A percentile compares a stretch with the other conserved stretches of the same genome.
These are phyloP conservation scores for Ictalurus punctatus DNA, from an alignment of 2,113 vertebrate genomes.

Conservation along the genomic window DNA sequence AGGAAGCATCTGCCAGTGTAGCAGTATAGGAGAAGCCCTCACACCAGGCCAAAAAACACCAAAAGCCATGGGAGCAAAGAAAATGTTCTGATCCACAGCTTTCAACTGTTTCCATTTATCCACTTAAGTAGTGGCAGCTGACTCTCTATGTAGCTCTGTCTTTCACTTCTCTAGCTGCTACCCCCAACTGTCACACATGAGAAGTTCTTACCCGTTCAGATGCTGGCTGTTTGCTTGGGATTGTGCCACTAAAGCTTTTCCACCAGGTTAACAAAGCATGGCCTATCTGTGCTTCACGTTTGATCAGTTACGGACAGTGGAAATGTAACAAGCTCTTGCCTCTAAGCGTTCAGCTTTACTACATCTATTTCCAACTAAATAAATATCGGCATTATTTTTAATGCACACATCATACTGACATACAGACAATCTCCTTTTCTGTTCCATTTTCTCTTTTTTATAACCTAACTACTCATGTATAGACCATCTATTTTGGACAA, in stretches of 20 bases:
- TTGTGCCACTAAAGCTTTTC: constrained; percentile 1
- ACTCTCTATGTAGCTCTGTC: constrained; percentile 8
- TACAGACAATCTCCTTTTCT: neutral
- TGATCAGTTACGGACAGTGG: neutral
- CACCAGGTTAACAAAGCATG: constrained; percentile 1
- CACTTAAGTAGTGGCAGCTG: constrained; percentile 56
- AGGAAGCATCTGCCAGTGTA: constrained; percentile 67
- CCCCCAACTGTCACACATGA: neutral
- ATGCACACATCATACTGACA: neutral
- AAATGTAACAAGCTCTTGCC: neutral
- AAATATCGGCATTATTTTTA: neutral
- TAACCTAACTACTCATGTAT: neutral
- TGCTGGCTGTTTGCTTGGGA: neutral
- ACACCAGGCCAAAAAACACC: constrained; percentile 52
- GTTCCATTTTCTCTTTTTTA: neutral
- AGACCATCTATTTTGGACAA: neutral
- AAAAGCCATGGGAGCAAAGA: constrained; percentile 53
- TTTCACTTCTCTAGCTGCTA: neutral
- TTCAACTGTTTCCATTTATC: constrained; percentile 65
- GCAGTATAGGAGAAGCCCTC: constrained; percentile 52
- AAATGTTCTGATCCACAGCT: constrained; percentile 58
- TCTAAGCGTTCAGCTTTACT: neutral
- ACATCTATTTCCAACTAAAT: neutral
- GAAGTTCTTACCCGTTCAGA: neutral
- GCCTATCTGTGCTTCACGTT: neutral